Base-by-base conservation (phyloP, 2,797 vertebrate genomes). In the Pogoniulus pusillus region DNA sequence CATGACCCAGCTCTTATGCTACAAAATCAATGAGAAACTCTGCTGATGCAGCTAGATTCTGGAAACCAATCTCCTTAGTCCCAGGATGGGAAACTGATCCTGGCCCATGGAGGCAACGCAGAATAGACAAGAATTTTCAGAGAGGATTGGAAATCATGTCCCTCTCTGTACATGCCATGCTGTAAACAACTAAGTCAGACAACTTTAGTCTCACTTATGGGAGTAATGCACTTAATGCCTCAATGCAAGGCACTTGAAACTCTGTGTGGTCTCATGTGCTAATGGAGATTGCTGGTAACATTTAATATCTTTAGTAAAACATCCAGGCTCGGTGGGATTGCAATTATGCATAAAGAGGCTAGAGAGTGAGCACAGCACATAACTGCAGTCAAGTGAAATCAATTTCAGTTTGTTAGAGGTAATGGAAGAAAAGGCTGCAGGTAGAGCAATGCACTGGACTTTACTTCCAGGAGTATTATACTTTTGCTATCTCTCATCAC, bases 241-340 rank as follows among this genome's bases (percentile, higher is more conserved):
- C 93, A 93, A 90, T 88, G 37, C 45, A n/a, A 94, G 69, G 68
- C 75, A 82, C 85, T 93, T 41, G 43, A 68, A 90, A 12, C 45
- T 74, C 65, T 53, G 19, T 79, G 72, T 71, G 85, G 87, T 86
- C 83, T 90, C 30, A 90, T n/a, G 18, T 4, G 17, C 72, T 92
- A 90, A 88, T 88, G 81, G 83, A 92, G 59, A 84, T 74, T 87
- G 83, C 80, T 88, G 85, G 51, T 92, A 91, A 71, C 55, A 66
- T 90, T 94, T 93, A 94, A 88, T 72, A 83, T 59, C 72, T 86
- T 86, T 82, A 82, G 43, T 94, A 93, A 95, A 95, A 69, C 65
- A 87, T 81, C 39, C 70, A 81, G 0, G 73, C 92, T 95, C 91
- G 35, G 55, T 82, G 71, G 93, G 81, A 86, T 35, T 90, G 75